Evolutionary conservation across 2,113 vertebrate genomes (phyloP), one percentile per base, ranked within the genome.

Genomic region (Melanotaenia duboulayi): DNA sequence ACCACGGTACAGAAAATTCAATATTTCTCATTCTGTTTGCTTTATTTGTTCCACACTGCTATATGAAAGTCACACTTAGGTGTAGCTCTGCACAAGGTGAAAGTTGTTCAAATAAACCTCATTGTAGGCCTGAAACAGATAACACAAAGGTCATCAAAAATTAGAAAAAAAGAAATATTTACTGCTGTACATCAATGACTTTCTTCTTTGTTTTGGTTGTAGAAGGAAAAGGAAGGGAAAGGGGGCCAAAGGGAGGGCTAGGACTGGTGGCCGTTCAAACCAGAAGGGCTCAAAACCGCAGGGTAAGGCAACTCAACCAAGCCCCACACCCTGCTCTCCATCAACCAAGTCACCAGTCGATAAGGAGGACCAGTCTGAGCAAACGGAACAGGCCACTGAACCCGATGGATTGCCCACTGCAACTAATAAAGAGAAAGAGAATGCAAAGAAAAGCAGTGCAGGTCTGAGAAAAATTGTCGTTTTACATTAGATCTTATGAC

Each of bases 181-280:
- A 62, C 17, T 65, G 16, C 24, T 46, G 11, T 22, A 63, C 20
- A 25, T 68, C 64, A 71, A 74, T 62, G 64, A 37, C 52, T 57
- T 20, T 24, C 63, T 65, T 32, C 23, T 83, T 57, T 76, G 48
- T 42, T 84, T 89, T 78, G 64, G 83, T 22, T 35, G 77, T 19
- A 95, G 94, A 88, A 94, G 90, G 81, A 94, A 93, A 73, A 92
- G 92, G 88, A 94, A 87, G 85, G 93, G 84, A 42, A 94, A 91
- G 74, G 92, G 93, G 25, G 92, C 86, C 44, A 93, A 82, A 85
- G 90, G 93, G 25, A 93, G 87, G 81, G 85, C 78, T 2, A 89
- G 87, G 79, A 85, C 92, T 28, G 88, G 84, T 22, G 88, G 80
- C 1, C 92, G 92, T 22, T 70, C 50, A 40, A 85, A 87, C 52